Percentiles rank a stretch among this genome's conserved stretches.
phyloP scores from a whole-genome alignment of 2,888 invertebrate genomes.

The Phortica okadai region DNA sequence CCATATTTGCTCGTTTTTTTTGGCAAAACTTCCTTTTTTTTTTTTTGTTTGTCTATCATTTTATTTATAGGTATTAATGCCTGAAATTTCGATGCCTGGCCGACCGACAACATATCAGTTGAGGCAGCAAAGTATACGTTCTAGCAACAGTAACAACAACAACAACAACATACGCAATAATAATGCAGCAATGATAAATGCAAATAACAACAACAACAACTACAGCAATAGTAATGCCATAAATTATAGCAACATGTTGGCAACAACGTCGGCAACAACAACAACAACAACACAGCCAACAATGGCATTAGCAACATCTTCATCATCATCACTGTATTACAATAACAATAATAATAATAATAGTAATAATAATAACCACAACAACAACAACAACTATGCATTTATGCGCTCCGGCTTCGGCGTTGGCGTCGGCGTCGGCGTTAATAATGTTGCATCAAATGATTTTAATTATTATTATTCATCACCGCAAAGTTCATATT shows the following conservation, averaged over 20 bases:
- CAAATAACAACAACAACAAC: slow-evolving; percentile 6
- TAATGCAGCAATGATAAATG: slow-evolving; percentile 29
- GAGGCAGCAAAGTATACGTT: slow-evolving; percentile 59
- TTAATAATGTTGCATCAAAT: not conserved
- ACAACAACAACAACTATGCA: slow-evolving; percentile 25
- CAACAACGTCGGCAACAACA: slow-evolving; percentile 16
- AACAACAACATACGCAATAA: slow-evolving; percentile 13
- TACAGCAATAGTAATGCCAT: slow-evolving; percentile 18
- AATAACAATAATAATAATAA: slow-evolving; percentile 20
- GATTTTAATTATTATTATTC: slow-evolving; percentile 48
- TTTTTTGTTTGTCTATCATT: slow-evolving; percentile 34
- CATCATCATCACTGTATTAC: too few relatives aligned
- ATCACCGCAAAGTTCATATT: slow-evolving; percentile 62
- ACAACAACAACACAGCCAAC: slow-evolving; percentile 22
- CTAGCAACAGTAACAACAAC: slow-evolving; percentile 33
- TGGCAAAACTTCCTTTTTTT: not conserved
- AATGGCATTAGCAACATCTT: slow-evolving; percentile 35
- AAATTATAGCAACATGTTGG: slow-evolving; percentile 25
- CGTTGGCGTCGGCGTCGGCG: not conserved
- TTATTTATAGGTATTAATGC: slow-evolving; percentile 60
- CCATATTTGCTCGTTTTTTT: too few relatives aligned
- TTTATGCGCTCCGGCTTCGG: not conserved
- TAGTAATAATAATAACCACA: slow-evolving; percentile 42
- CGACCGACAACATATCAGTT: slow-evolving; percentile 63
- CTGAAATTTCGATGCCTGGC: slow-evolving; percentile 60